phyloP scores from a whole-genome alignment of 2,797 vertebrate species.

The Tolypeutes matacus region DNA sequence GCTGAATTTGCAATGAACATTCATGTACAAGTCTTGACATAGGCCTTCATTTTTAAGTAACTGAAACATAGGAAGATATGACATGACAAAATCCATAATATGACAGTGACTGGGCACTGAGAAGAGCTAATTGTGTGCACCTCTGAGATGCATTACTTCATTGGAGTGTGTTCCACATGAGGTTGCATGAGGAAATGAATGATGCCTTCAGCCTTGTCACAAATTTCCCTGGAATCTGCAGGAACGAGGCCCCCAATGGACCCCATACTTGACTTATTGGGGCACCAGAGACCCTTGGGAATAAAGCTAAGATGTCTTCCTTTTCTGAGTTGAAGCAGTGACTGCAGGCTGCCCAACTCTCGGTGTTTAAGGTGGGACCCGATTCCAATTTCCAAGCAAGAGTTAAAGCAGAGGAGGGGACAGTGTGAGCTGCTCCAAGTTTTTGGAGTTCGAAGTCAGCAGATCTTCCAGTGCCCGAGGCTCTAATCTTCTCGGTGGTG shows the following conservation, averaged over 20 bases:
- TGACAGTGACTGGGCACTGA: neutral
- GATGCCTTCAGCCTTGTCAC: neutral
- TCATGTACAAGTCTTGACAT: neutral
- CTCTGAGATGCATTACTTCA: neutral
- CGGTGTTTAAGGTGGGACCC: neutral
- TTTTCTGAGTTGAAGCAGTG: neutral
- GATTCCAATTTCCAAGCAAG: neutral
- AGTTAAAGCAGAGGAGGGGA: neutral
- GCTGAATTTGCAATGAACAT: neutral
- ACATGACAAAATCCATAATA: neutral
- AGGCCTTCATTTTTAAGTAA: conserved; percentile 31
- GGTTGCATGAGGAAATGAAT: conserved; percentile 15
- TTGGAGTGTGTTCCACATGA: neutral
- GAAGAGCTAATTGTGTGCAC: neutral
- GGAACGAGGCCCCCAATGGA: neutral
- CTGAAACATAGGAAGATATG: neutral
- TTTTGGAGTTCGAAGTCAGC: neutral
- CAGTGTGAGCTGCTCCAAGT: neutral
- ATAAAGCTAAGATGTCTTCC: neutral
- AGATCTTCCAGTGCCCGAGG: conserved; percentile 41
- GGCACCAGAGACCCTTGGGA: conserved; percentile 1
- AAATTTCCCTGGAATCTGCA: neutral
- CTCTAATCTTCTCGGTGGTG: conserved; percentile 69
- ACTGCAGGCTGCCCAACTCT: neutral
- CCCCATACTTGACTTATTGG: neutral